Conservation (phyloP, 2,888 invertebrate genomes). For the Zygaena filipendulae region DNA sequence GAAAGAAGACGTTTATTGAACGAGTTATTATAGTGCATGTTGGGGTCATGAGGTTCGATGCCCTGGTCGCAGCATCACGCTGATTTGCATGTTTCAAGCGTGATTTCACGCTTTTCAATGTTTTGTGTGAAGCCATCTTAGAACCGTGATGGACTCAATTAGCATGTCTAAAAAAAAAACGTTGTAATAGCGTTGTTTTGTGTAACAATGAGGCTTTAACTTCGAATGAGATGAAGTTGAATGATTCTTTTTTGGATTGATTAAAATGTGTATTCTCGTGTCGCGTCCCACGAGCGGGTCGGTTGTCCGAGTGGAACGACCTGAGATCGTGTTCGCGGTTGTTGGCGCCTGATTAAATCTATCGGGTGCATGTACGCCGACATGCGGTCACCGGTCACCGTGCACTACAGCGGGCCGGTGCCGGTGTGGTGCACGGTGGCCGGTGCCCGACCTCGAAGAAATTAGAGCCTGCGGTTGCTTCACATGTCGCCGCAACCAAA, state of each 20-base stretch:
- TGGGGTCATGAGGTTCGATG: constrained; percentile 37
- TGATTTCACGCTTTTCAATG: too few relatives aligned
- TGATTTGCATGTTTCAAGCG: constrained; percentile 52
- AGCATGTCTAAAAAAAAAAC: too few relatives aligned
- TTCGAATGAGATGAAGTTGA: not conserved
- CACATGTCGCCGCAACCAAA: too few relatives aligned
- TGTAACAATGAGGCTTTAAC: not conserved
- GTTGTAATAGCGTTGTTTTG: not conserved
- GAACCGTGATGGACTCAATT: constrained; percentile 35
- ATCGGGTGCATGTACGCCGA: constrained; percentile 36
- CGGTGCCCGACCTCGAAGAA: too few relatives aligned
- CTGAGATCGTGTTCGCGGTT: constrained; percentile 38
- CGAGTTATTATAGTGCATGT: constrained; percentile 17
- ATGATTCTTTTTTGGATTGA: too few relatives aligned
- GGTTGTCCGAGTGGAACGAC: constrained; percentile 30
- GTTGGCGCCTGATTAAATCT: constrained; percentile 40
- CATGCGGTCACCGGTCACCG: constrained; percentile 25
- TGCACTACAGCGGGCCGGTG: too few relatives aligned
- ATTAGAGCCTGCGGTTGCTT: too few relatives aligned
- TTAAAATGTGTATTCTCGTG: constrained; percentile 1
- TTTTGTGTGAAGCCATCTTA: constrained; percentile 28
- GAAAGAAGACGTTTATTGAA: too few relatives aligned
- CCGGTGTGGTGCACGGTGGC: too few relatives aligned
- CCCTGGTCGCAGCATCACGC: constrained; percentile 33
- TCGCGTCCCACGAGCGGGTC: too few relatives aligned